phyloP scores from a whole-genome alignment of 2,888 invertebrate species.

The Cenopis cana region DNA sequence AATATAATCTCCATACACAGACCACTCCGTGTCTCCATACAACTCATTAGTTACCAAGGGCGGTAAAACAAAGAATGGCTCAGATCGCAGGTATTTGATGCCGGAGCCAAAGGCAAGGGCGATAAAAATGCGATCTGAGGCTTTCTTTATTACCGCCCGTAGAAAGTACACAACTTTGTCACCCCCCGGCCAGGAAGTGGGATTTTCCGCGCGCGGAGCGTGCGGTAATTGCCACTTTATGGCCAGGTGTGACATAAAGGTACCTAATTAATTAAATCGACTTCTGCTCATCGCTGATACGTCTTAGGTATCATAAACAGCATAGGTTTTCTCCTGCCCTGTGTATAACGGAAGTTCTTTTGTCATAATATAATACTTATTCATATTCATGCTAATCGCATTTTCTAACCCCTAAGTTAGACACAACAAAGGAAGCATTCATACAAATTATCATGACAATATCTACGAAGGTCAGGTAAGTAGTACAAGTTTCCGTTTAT shows the following conservation, averaged over 20 bases:
- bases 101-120: not conserved
- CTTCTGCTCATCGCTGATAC: not conserved
- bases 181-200: too few relatives aligned
- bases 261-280: not conserved
- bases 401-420: slow-evolving; percentile 40
- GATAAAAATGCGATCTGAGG: too few relatives aligned
- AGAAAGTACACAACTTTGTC: too few relatives aligned
- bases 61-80: too few relatives aligned
- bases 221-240: too few relatives aligned
- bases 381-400: slow-evolving; percentile 33
- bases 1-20: not conserved
- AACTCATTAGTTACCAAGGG: too few relatives aligned
- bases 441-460: slow-evolving; percentile 58
- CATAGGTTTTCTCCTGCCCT: not conserved
- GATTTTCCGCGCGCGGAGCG: too few relatives aligned
- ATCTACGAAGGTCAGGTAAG: slow-evolving; percentile 50
- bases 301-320: not conserved
- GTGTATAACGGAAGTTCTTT: slow-evolving; percentile 9
- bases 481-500: slow-evolving; percentile 52
- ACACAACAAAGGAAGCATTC: slow-evolving; percentile 44
- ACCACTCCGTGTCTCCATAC: too few relatives aligned
- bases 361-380: slow-evolving; percentile 1
- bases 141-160: too few relatives aligned
- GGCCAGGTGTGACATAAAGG: too few relatives aligned
- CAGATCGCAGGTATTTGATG: too few relatives aligned